Evolutionary conservation across 2,888 invertebrate species (phyloP).

Genomic region (Polymixis lichenea): DNA sequence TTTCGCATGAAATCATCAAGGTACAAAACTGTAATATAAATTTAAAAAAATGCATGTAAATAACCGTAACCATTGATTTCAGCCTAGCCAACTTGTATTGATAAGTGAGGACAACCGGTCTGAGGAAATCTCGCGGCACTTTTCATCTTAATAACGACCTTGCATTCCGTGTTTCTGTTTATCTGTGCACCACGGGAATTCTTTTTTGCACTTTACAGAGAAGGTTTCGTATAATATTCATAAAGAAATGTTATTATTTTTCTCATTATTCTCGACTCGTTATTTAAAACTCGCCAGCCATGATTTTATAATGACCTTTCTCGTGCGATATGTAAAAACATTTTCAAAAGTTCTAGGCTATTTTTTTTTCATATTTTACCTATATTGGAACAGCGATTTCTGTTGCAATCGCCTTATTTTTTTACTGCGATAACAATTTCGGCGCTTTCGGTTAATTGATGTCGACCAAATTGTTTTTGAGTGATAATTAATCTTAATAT

Average conservation of each 20-base stretch:
- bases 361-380: not conserved
- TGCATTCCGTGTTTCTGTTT: constrained; percentile 1
- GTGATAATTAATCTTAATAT: not conserved
- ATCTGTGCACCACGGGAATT: not conserved
- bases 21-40: not conserved
- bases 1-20: not conserved
- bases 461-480: too few relatives aligned
- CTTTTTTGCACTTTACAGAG: not conserved
- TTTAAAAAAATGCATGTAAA: not conserved
- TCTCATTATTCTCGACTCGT: constrained; percentile 33
- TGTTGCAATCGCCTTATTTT: not conserved
- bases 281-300: constrained; percentile 37
- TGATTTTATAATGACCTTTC: constrained; percentile 51
- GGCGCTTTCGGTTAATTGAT: too few relatives aligned
- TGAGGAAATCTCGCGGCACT: not conserved
- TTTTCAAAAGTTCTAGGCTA: not conserved
- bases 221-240: constrained; percentile 7
- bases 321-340: not conserved
- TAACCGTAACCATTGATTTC: not conserved
- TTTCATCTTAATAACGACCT: constrained; percentile 1
- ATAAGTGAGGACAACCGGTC: not conserved
- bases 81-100: not conserved
- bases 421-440: not conserved
- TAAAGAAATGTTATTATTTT: constrained; percentile 20
- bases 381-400: not conserved